A percentile compares a stretch with the other conserved stretches of the same genome.
Conservation (phyloP, 2,113 vertebrate genomes). For the Phrynocephalus versicolor region DNA sequence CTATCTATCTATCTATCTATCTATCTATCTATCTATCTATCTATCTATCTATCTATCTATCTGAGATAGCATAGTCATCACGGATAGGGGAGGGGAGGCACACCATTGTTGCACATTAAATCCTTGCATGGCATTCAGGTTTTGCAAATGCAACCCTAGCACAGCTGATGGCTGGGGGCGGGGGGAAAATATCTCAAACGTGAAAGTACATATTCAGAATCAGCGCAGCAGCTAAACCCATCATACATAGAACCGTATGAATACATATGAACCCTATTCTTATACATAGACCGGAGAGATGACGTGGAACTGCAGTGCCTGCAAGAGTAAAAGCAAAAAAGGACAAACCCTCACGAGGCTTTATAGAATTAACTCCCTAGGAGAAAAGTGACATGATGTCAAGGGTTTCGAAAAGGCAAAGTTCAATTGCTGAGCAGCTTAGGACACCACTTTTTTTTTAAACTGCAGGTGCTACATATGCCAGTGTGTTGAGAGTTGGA, state of each 20-base stretch:
- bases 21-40: no score
- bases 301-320: neutral
- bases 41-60: no score
- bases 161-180: accelerated
- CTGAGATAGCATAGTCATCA: no score
- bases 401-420: neutral
- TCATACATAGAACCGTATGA: no score
- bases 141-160: accelerated
- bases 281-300: accelerated
- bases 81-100: neutral
- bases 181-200: neutral
- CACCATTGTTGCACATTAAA: neutral
- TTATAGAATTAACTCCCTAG: neutral
- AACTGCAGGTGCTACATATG: neutral
- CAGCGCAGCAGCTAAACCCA: accelerated
- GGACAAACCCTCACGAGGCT: neutral
- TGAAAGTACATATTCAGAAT: accelerated
- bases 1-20: no score
- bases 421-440: accelerated
- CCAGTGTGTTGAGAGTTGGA: no score
- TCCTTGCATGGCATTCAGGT: accelerated
- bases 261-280: accelerated
- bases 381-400: neutral
- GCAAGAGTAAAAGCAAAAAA: neutral
- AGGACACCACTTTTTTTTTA: neutral